Evolutionary conservation across 2,797 vertebrate species (phyloP), one percentile per base, ranked within the genome.

Genomic region (Sitta carolinensis): DNA sequence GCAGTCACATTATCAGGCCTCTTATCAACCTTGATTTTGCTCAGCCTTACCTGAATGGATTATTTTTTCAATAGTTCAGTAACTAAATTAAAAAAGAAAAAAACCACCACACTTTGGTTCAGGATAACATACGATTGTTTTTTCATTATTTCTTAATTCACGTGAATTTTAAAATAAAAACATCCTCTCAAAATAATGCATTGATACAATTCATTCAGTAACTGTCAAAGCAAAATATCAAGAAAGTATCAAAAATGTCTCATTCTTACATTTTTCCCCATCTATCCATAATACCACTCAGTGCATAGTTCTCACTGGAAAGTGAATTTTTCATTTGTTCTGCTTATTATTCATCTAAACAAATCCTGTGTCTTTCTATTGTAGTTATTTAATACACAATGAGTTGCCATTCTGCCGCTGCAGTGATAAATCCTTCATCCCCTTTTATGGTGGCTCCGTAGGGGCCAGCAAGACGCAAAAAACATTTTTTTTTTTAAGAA

Each of bases 351-450:
- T 96, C 88, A 93, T 90, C 90, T 72, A 75, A 95, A 91, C 80
- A 89, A 93, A 93, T 84, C 76, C 73, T 75, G 45, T 74, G 92
- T 92, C 26, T 40, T 89, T 95, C 90, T 88, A 34, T 80, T 86
- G 88, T 78, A 86, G 93, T 91, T 96, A 96, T 93, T 95, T 90
- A 95, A 94, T 80, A 81, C 90, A 78, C 83, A 72, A 50, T 26
- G 83, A 61, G 79, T 55, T 91, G 90, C 90, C 1, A 2, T 86
- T 85, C 85, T 86, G 80, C 62, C 1, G 0, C 88, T 61, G 69
- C 79, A 89, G 69, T 40, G 79, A 95, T 95, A 95, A 96, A 96
- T 95, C 92, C 90, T 94, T 95, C 94, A 91, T 85, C 61, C 68
- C 42, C 45, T 91, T 93, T 93, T 96, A 95, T 9, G 15, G 88